Evolutionary conservation across 1,140 invertebrate genomes (phyloP), one percentile per base, ranked within the genome.

Genomic region (Coptotermes formosanus): DNA sequence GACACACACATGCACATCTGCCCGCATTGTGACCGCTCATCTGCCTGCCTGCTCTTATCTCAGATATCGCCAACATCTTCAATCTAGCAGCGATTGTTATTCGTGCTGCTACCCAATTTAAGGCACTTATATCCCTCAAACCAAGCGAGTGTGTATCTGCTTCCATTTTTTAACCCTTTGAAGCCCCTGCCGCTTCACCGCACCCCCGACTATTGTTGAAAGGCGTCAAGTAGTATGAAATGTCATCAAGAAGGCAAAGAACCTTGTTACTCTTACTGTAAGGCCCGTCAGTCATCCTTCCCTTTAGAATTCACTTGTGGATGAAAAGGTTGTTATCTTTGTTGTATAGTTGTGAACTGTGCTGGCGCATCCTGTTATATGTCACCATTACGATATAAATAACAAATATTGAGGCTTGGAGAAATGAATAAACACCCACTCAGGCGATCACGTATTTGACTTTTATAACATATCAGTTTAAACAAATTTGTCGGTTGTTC

Each of bases 261-360:
- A 25, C 25, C 64, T 75, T 75, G 64, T 75, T 75, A 75, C n/a
- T 19, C 19, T 8, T 30, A 75, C 64, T 3, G 64, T 30, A 75
- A 14, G 3, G 25, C 9, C 59, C 59, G 19, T 64, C 59, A 64
- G 21, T 64, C 59, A 64, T 64, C 21, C 59, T n/a, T 12, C 21
- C 25, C 16, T 64, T 64, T 23, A 23, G 59, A 64, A 64, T 64
- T 64, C 59, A 64, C 59, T 64, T 64, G 59, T 64, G 59, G 59
- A 23, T 75, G 64, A 75, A 75, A 75, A 30, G 64, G 64, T 75
- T 75, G 64, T 75, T 75, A 75, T 75, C 64, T 75, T 75, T 75
- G 25, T 75, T 75, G 25, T 75, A n/a, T 30, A 75, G 16, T 11
- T 75, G 25, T 75, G 21, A 19, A 23, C 21, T 59, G 55, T 59